Evolutionary conservation across 1,140 invertebrate genomes (phyloP), one percentile per base, ranked within the genome.

Genomic region (Diabrotica undecimpunctata): DNA sequence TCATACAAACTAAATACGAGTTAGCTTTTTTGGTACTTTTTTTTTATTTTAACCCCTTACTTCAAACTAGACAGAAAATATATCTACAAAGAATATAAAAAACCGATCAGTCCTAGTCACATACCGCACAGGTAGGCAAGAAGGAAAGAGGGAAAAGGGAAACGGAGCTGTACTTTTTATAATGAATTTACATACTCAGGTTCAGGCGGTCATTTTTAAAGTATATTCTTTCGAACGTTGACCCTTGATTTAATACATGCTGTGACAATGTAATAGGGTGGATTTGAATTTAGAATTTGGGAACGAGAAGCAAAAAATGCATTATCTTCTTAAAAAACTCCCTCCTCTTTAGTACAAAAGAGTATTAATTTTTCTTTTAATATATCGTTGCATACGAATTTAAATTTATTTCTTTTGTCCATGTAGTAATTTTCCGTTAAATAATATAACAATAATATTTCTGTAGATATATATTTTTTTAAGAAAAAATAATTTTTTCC

Each of bases 211-310:
- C 54, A 55, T 55, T 55, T 53, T 53, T 55, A 11, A 55, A 25
- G 35, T 55, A 25, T 55, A 55, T 55, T 25, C 54, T 55, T 35
- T 55, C 13, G 54, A 55, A 55, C 54, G 54, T 55, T 55, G 54
- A 55, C 54, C 54, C 54, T 55, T 55, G n/a, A n/a, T n/a, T n/a
- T n/a, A n/a, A n/a, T n/a, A n/a, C 25, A n/a, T 25, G 51, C 58
- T 35, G 25, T 51, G 9, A 61, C 58, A 50, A 50, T 51, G 9
- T 41, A 35, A 12, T 51, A 51, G 58, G 58, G 58, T 61, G 58
- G 58, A 41, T 51, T 51, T 61, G 7, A 61, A 10, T 35, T 35
- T 61, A 51, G 41, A 46, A 46, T 46, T 46, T 46, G 8, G n/a
- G 41, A 46, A 46, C 8, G 41, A n/a, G 25, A 37, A 37, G 55